Percentiles rank a stretch among this genome's conserved stretches.
These are phyloP conservation scores for Apomyelois bistriatella DNA, from an alignment of 2,888 invertebrate species.

Conservation along the genomic window DNA sequence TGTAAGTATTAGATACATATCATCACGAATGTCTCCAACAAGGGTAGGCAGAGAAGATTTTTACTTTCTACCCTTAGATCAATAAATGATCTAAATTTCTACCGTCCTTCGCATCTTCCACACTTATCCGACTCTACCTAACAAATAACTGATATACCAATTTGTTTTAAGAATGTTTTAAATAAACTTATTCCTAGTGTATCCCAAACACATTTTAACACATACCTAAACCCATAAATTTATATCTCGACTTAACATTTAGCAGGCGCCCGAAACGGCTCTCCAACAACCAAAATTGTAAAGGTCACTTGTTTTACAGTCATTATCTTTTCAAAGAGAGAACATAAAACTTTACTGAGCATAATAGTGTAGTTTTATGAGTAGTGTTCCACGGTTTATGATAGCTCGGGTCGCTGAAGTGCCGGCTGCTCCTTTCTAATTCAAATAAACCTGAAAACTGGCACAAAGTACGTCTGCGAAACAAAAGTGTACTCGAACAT, in stretches of 20 bases:
- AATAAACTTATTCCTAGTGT: too few species aligned
- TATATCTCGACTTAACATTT: background rate
- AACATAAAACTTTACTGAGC: constrained; percentile 5
- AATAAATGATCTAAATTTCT: too few species aligned
- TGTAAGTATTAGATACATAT: too few species aligned
- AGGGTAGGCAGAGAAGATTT: too few species aligned
- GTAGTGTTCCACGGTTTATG: constrained; percentile 12
- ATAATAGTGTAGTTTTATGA: constrained; percentile 10
- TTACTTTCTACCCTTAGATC: too few species aligned
- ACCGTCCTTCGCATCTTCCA: too few species aligned
- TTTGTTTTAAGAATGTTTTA: too few species aligned
- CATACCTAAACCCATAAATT: too few species aligned
- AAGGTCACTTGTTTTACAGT: constrained; percentile 2
- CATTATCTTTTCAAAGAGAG: constrained; percentile 9
- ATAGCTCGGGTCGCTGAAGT: constrained; percentile 9
- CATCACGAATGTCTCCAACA: too few species aligned
- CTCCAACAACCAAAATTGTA: background rate
- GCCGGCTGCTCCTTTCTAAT: constrained; percentile 12
- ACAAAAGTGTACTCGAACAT: constrained; percentile 6
- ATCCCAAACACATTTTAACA: too few species aligned
- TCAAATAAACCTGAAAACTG: constrained; percentile 14
- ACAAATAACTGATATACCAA: too few species aligned
- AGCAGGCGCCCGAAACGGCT: background rate
- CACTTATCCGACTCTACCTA: too few species aligned
- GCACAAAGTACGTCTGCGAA: constrained; percentile 8